A percentile compares a stretch with the other conserved stretches of the same genome.
Evolutionary conservation across 2,888 invertebrate species (phyloP).

Genomic region (Amiota minor): DNA sequence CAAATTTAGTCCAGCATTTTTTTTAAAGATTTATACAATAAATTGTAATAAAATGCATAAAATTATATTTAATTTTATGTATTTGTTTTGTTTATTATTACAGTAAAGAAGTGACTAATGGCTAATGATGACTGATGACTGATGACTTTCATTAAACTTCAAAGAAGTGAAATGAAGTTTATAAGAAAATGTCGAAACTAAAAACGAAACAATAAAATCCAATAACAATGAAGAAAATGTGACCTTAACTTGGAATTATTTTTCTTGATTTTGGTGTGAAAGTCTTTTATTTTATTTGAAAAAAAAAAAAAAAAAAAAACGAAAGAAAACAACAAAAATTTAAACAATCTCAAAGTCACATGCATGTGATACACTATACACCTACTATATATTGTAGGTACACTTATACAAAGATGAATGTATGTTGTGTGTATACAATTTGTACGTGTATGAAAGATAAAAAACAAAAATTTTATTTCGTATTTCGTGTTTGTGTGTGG

Average conservation of each 20-base stretch:
- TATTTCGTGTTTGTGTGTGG: neutral
- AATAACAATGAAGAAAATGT: slow-evolving; percentile 10
- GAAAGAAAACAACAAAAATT: neutral
- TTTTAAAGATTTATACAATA: too few relatives aligned
- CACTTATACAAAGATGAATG: neutral
- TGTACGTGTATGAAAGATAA: neutral
- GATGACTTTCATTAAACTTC: too few relatives aligned
- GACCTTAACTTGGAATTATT: slow-evolving; percentile 11
- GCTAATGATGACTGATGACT: too few relatives aligned
- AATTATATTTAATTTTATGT: too few relatives aligned
- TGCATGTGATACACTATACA: neutral
- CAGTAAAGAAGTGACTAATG: too few relatives aligned
- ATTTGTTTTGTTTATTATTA: too few relatives aligned
- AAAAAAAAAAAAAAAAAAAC: slow-evolving; percentile 6
- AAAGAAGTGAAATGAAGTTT: too few relatives aligned
- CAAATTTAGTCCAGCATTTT: too few relatives aligned
- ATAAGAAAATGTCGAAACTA: neutral
- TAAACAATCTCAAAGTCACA: neutral
- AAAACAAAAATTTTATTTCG: too few relatives aligned
- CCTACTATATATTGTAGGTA: neutral
- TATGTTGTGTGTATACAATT: neutral
- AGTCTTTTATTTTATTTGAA: slow-evolving; percentile 12
- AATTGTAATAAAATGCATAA: too few relatives aligned
- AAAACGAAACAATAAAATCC: neutral
- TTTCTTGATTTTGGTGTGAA: slow-evolving; percentile 17